Evolutionary conservation across 2,888 invertebrate genomes (phyloP), one percentile per base, ranked within the genome.

Genomic region (Cantharis flavilabris): DNA sequence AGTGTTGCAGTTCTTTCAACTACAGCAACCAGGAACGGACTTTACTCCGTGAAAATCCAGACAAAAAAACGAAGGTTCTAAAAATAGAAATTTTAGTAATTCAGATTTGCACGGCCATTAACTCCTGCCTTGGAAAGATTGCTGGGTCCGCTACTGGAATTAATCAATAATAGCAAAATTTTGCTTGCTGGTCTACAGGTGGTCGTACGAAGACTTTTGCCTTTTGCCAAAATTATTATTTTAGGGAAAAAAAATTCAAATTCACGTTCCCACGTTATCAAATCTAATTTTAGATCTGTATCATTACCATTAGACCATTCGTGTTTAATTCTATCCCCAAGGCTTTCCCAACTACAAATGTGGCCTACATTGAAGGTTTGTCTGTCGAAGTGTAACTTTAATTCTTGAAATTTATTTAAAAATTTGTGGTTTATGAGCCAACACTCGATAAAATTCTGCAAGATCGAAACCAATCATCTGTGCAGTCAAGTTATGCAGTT

Each of bases 401-500:
- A 49, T 49, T 49, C n/a, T 49, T n/a, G n/a, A 49, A 49, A n/a
- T 49, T 5, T n/a, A n/a, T 49, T 49, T 49, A 49, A 49, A 49
- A 49, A n/a, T 7, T 5, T 49, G 49, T 49, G 49, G n/a, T 49
- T n/a, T 49, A 49, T 49, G n/a, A 49, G n/a, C 3, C n/a, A 49
- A 49, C 49, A 49, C n/a, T 13, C 49, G 16, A 62, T 72, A 72
- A 65, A 33, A 13, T 33, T 30, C 18, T 65, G 20, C 33, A 65
- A 65, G 30, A 11, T 26, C 18, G 20, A 33, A 49, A 69, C 69
- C 26, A 70, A 74, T 62, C 13, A 71, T 33, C 71, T 67, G 23
- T 28, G 63, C 30, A 33, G 23, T 28, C 26, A 74, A 49, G 70
- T 64, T 71, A 75, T 75, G 75, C 75, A 75, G 20, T 75, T 26